A percentile compares a stretch with the other conserved stretches of the same genome.
Conservation (phyloP, 2,888 invertebrate species). For the Fragum whitleyi region DNA sequence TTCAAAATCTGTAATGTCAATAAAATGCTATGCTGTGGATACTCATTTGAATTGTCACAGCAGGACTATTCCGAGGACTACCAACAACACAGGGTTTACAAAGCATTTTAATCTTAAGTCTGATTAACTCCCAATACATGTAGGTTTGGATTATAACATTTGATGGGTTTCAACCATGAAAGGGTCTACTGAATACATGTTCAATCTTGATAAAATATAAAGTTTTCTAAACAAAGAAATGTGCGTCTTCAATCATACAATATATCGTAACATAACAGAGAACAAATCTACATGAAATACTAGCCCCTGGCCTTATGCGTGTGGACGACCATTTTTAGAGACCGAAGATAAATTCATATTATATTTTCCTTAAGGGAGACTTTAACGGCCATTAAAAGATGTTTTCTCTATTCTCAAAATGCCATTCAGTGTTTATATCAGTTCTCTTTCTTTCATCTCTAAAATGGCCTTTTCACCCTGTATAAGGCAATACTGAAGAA, state of each 20-base stretch:
- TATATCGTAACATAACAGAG: not conserved
- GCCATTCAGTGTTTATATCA: conserved; percentile 4
- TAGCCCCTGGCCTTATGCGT: conserved; percentile 5
- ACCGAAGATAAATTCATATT: conserved; percentile 26
- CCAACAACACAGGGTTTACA: too few relatives aligned
- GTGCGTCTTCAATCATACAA: not conserved
- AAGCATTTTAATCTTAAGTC: too few relatives aligned
- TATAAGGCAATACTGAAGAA: too few relatives aligned
- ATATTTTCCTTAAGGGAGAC: conserved; percentile 19
- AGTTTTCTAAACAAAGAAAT: not conserved
- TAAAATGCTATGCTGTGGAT: too few relatives aligned
- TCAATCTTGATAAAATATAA: conserved; percentile 1
- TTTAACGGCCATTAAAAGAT: conserved; percentile 22
- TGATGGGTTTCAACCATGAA: not conserved
- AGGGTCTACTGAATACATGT: not conserved
- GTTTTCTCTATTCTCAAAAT: conserved; percentile 23
- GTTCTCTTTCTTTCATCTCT: not conserved
- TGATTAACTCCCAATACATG: too few relatives aligned
- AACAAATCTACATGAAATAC: not conserved
- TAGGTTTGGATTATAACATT: too few relatives aligned
- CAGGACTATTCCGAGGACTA: too few relatives aligned
- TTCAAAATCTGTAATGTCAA: too few relatives aligned
- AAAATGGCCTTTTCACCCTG: not conserved
- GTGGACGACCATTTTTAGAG: conserved; percentile 21
- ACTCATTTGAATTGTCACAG: too few relatives aligned